Base-by-base conservation (phyloP, 1,140 invertebrate species). In the fruit fly (Drosophila melanogaster) region DNA sequence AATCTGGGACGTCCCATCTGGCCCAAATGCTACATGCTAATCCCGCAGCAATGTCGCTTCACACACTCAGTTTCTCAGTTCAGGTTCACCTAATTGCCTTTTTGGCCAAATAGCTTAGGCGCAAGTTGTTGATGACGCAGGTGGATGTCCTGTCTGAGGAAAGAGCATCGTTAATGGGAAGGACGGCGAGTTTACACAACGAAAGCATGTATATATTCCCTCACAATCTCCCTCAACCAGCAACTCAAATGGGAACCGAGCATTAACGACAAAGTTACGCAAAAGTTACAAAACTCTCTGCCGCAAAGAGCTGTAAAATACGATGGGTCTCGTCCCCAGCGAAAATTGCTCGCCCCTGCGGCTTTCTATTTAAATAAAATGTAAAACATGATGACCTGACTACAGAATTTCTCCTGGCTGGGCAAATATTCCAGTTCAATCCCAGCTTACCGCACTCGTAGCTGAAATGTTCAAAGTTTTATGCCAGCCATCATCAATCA, bases 41-140 rank as follows among this genome's bases (percentile, higher is more conserved):
- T 70, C 67, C 64, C 30, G 51, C 12, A 38, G 14, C 62, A 70
- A 65, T 47, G 58, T 8, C 19, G 3, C 22, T 11, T 55, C 55
- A 43, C 46, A 51, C 43, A 54, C 50, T 26, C 40, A 53, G 49
- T 19, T 54, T 40, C 35, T 38, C 4, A 24, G 50, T 26, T 38
- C 37, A 30, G 50, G 57, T 35, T 70, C 64, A 35, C 40, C 74
- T 81, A 81, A 81, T 81, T 81, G 70, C 70, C 77, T 62, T 69
- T 54, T 46, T 26, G 53, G 57, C 44, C 50, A 54, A 60, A 47
- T 69, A 54, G 60, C 72, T 75, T 53, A 58, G 44, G 54, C 66
- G 50, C 24, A 56, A 76, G 54, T 71, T 72, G 40, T n/a, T 47
- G 43, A 3, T 54, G 50, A 56, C 53, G 46, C 78, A 72, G 78